These are phyloP conservation scores for Eleginops maclovinus DNA, from an alignment of 2,113 vertebrate genomes.

Conservation along the genomic window DNA sequence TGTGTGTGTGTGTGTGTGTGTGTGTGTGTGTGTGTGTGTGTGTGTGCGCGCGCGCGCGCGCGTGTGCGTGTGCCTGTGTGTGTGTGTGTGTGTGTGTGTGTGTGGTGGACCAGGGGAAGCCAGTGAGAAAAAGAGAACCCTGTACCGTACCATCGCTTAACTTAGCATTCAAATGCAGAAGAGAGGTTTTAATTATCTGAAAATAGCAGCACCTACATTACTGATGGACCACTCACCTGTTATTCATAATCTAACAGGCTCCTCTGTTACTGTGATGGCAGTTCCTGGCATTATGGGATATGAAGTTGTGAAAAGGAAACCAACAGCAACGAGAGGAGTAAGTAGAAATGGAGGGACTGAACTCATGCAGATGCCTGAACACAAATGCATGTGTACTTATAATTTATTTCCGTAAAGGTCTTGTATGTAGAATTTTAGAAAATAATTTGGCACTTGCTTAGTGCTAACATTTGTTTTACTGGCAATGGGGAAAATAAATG, in stretches of 20 bases:
- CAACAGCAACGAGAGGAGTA: slow-evolving; percentile 38
- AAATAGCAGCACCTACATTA: not conserved
- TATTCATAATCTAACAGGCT: not conserved
- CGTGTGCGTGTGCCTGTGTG: too few species aligned
- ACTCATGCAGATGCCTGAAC: not conserved
- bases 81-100: slow-evolving; percentile 24
- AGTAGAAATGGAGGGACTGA: slow-evolving; percentile 35
- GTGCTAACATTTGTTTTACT: not conserved
- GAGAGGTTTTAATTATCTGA: not conserved
- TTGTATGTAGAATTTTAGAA: not conserved
- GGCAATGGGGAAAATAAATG: too few species aligned
- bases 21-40: slow-evolving; percentile 26
- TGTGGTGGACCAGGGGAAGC: slow-evolving; percentile 77
- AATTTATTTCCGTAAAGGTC: not conserved
- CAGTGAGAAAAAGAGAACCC: slow-evolving; percentile 46
- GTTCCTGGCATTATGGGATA: slow-evolving; percentile 31
- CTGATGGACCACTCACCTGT: not conserved
- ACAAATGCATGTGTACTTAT: not conserved
- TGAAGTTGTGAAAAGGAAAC: slow-evolving; percentile 13
- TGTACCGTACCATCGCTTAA: slow-evolving; percentile 8
- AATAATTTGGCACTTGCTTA: not conserved
- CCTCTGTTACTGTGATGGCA: not conserved
- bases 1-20: slow-evolving; percentile 21
- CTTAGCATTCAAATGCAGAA: slow-evolving; percentile 43
- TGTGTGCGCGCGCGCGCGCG: not conserved